Evolutionary conservation across 2,797 vertebrate genomes (phyloP), one percentile per base, ranked within the genome.

Genomic region (Bovichtus diacanthus): DNA sequence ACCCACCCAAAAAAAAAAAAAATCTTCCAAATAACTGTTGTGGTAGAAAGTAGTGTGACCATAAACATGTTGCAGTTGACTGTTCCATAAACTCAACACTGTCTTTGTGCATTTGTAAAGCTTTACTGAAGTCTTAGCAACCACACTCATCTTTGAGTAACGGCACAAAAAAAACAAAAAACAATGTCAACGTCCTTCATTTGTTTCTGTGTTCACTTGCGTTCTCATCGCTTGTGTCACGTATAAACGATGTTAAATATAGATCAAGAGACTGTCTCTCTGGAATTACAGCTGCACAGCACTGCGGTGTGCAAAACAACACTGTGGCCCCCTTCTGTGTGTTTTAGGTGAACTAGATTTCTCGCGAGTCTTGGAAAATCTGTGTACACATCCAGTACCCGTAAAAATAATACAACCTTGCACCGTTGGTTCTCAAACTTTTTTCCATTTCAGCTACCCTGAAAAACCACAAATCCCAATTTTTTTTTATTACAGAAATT

Each of bases 21-120:
- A 60, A 39, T 41, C 36, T 13, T 50, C n/a, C 25, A 29, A 78
- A 81, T n/a, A 65, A 70, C 67, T 23, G 21, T 41, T 84, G 70
- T 47, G 69, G 59, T 34, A 27, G 38, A 70, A 78, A 63, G 65
- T 50, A 66, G 81, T 65, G 46, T 41, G 49, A 62, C 51, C 46
- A 9, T 67, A 66, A 70, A 73, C 44, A 27, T 2, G 29, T 9
- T 23, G 59, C 27, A 43, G 36, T 74, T 41, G 68, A 81, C 25
- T 23, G 18, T 59, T 67, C 44, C 53, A 72, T 54, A 78, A 81
- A 81, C 63, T 55, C 55, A 41, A 46, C 54, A 38, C 61, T 71
- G 46, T 60, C 53, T 65, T 59, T 64, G 56, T 49, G 0, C 16
- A 34, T 53, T 12, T 46, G 39, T 39, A 9, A 25, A 60, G 27